These are phyloP conservation scores for Acrossocheilus fasciatus DNA, from an alignment of 2,797 vertebrate genomes.

Conservation along the genomic window DNA sequence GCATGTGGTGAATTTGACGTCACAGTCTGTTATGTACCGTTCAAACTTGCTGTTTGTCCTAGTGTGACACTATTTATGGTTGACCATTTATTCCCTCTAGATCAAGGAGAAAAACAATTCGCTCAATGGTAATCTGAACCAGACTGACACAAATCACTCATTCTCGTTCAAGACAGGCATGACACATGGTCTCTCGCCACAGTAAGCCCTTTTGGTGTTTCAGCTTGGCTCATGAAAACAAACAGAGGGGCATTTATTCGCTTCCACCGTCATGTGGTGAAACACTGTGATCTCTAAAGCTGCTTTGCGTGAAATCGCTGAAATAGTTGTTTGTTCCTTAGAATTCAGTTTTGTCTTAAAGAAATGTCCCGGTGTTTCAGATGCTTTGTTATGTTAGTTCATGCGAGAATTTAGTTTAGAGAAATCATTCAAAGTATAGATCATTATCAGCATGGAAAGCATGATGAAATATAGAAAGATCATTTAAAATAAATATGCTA, in stretches of 20 bases:
- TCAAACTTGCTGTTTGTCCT: background rate
- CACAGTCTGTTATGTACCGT: background rate
- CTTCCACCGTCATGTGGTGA: constrained; percentile 2
- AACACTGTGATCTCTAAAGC: constrained; percentile 13
- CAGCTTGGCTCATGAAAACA: constrained; percentile 36
- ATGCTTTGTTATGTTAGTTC: background rate
- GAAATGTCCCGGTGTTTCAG: constrained; percentile 16
- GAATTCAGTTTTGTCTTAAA: constrained; percentile 6
- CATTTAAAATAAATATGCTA: background rate
- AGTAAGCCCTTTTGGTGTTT: constrained; percentile 21
- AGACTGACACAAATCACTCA: constrained; percentile 26
- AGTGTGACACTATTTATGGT: background rate
- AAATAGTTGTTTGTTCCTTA: constrained; percentile 20
- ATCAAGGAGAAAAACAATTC: background rate
- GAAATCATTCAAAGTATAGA: background rate
- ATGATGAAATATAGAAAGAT: background rate
- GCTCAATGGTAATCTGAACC: background rate
- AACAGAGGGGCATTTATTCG: constrained; percentile 11
- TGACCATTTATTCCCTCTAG: background rate
- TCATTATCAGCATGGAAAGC: background rate
- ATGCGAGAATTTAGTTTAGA: background rate
- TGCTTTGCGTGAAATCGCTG: constrained; percentile 15
- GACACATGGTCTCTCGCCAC: background rate
- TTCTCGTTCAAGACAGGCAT: constrained; percentile 16
- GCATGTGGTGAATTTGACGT: background rate